Evolutionary conservation across 2,888 invertebrate genomes (phyloP), one percentile per base, ranked within the genome.

Genomic region (Slavum lentiscoides): DNA sequence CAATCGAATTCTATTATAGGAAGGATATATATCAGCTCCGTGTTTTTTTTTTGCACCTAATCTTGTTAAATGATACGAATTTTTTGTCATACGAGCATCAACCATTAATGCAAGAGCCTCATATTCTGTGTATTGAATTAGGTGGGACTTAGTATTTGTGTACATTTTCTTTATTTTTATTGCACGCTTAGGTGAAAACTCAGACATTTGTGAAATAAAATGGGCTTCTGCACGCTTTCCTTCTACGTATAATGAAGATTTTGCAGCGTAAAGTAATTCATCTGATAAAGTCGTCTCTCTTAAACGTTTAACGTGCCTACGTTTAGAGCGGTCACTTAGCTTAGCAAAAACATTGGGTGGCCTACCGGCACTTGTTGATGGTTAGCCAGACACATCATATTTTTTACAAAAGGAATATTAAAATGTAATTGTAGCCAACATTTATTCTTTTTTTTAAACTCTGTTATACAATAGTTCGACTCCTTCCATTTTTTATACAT

Each of bases 181-280:
- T 15, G 64, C 7, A 21, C 59, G 1, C 8, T 6, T 59, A 59
- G 59, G 59, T 9, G 59, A 59, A 21, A 39, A 39, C 7, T 39
- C 39, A 39, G 39, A 39, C 7, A 39, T 39, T 39, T 39, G 39
- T 39, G 39, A 39, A 39, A 39, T 7, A 39, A 39, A 3, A 39
- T 39, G 39, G 39, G 39, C 17, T 55, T 23, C 30, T 55, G 55
- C 30, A 55, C 43, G 61, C n/a, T 73, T 39, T 19, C 39, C 61
- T 73, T 73, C 39, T 23, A 43, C 58, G 43, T 62, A 61, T 73
- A 39, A 73, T 39, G 39, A 39, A 43, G 39, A n/a, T 61, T 73
- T 62, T 19, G 73, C 39, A 61, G n/a, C 43, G 37, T 43, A 39
- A 39, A 73, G 15, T 37, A 61, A 39, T n/a, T 59, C 61, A 15